Conservation (phyloP, 2,888 invertebrate genomes). For the Octodonta nipae region DNA sequence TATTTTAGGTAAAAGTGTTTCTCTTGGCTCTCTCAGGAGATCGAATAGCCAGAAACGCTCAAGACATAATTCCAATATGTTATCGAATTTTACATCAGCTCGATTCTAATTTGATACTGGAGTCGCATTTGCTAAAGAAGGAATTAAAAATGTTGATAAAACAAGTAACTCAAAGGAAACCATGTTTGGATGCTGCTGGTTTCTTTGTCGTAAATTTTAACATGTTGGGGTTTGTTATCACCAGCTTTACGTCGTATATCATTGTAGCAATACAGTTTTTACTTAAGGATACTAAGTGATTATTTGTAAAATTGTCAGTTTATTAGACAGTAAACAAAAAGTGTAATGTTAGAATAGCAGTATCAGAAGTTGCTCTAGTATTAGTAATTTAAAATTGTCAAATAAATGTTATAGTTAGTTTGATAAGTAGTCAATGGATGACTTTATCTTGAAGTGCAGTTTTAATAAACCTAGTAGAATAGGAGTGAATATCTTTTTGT, state of each 20-base stretch:
- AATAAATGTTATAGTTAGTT: too few relatives aligned
- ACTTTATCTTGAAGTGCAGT: too few relatives aligned
- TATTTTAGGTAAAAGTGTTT: background rate
- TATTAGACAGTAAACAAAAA: too few relatives aligned
- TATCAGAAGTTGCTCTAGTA: too few relatives aligned
- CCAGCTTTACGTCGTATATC: constrained; percentile 10
- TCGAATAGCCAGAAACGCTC: background rate
- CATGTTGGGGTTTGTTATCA: constrained; percentile 9
- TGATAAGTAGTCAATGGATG: too few relatives aligned
- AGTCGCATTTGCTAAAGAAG: background rate
- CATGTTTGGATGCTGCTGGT: constrained; percentile 6
- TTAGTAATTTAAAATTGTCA: too few relatives aligned
- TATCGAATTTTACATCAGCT: background rate
- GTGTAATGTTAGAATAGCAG: too few relatives aligned
- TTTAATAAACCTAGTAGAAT: too few relatives aligned
- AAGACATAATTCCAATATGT: background rate
- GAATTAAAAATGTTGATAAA: constrained; percentile 4
- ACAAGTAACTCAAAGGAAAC: constrained; percentile 7
- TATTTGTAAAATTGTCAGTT: too few relatives aligned
- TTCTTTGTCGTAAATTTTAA: constrained; percentile 9
- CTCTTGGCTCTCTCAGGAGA: background rate
- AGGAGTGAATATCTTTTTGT: too few relatives aligned
- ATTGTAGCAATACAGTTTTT: constrained; percentile 8
- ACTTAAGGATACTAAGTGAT: too few relatives aligned
- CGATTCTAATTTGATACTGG: background rate